A percentile compares a stretch with the other conserved stretches of the same genome.
These are phyloP conservation scores for Dryobota labecula DNA, from an alignment of 2,888 invertebrate species.

Conservation along the genomic window DNA sequence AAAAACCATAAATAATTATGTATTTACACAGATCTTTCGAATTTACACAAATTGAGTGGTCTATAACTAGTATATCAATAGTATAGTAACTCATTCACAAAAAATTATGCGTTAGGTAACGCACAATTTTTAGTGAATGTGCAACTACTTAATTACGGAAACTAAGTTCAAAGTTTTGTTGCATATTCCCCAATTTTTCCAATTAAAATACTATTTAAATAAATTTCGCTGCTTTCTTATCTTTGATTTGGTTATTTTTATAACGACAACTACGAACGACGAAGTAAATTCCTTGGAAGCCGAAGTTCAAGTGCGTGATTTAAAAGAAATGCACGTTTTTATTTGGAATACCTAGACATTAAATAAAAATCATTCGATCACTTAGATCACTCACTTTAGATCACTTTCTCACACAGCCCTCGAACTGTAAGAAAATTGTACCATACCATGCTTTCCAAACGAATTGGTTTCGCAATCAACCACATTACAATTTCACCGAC, in stretches of 20 bases:
- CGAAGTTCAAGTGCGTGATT: not conserved
- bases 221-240: not conserved
- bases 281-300: too few species aligned
- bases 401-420: not conserved
- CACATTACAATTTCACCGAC: too few species aligned
- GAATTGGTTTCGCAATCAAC: not conserved
- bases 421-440: too few species aligned
- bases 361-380: not conserved
- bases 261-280: not conserved
- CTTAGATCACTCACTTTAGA: too few species aligned
- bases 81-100: too few species aligned
- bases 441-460: not conserved
- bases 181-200: not conserved
- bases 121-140: not conserved
- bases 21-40: not conserved
- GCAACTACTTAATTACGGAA: not conserved
- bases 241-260: not conserved
- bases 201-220: not conserved
- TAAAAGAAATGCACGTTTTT: not conserved
- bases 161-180: not conserved
- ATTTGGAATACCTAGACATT: not conserved
- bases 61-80: too few species aligned
- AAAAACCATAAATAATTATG: not conserved
- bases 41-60: conserved; percentile 22
- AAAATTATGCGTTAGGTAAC: too few species aligned